Evolutionary conservation across 2,888 invertebrate species (phyloP).

Genomic region (Pammene aurita): DNA sequence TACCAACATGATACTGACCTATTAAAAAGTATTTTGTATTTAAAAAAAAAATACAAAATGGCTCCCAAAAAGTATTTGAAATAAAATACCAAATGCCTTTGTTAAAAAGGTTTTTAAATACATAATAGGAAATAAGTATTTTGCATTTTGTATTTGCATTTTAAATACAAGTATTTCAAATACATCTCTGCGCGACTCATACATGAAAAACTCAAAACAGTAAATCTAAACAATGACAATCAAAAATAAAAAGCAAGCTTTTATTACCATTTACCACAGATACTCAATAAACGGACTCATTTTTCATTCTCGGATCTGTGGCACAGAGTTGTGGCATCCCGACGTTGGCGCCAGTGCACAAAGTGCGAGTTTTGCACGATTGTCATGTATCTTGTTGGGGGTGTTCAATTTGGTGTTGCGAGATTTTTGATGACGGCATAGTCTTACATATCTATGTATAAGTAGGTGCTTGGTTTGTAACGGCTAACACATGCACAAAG

Average conservation of each 20-base stretch:
- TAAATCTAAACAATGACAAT: neutral
- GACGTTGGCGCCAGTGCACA: constrained; percentile 41
- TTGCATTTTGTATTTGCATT: too few relatives aligned
- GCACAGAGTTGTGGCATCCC: constrained; percentile 34
- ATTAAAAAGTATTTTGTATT: too few relatives aligned
- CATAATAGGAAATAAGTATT: too few relatives aligned
- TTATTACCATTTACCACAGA: constrained; percentile 34
- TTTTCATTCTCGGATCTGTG: constrained; percentile 39
- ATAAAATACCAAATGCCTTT: too few relatives aligned
- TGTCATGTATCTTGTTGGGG: constrained; percentile 42
- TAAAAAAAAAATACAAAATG: too few relatives aligned
- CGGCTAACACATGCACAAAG: too few relatives aligned
- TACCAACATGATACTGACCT: too few relatives aligned
- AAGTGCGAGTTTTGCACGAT: constrained; percentile 41
- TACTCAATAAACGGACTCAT: constrained; percentile 40
- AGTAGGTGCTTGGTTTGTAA: too few relatives aligned
- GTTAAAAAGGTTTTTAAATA: too few relatives aligned
- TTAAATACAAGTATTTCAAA: too few relatives aligned
- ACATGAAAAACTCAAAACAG: neutral
- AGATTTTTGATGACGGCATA: constrained; percentile 16
- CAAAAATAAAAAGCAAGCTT: neutral
- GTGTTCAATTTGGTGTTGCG: constrained; percentile 34
- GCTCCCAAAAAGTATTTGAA: too few relatives aligned
- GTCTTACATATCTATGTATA: neutral
- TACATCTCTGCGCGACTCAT: neutral